A percentile compares a stretch with the other conserved stretches of the same genome.
phyloP scores from a whole-genome alignment of 2,888 invertebrate genomes.

The Drosophila niveifrons region DNA sequence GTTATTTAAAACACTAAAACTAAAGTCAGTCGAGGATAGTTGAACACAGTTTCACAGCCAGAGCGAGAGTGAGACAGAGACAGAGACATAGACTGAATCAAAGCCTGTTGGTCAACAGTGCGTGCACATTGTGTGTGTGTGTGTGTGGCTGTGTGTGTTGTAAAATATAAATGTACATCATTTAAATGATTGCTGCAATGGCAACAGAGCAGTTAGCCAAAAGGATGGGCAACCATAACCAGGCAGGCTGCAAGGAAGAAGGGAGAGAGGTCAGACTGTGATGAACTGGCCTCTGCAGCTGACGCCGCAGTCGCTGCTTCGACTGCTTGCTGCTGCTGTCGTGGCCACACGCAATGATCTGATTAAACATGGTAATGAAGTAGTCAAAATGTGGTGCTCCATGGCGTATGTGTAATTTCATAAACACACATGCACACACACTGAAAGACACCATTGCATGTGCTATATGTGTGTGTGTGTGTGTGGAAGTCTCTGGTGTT shows the following conservation, averaged over 20 bases:
- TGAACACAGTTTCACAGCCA: slow-evolving; percentile 17
- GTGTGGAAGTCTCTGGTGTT: slow-evolving; percentile 44
- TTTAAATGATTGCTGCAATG: slow-evolving; percentile 76
- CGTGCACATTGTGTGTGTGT: slow-evolving; percentile 9
- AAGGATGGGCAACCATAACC: not conserved
- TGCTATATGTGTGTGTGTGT: slow-evolving; percentile 9
- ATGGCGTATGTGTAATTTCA: slow-evolving; percentile 78
- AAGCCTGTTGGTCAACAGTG: slow-evolving; percentile 16
- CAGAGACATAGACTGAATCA: not conserved
- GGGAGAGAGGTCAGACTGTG: slow-evolving; percentile 54
- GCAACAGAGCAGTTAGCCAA: slow-evolving; percentile 3
- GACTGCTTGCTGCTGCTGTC: slow-evolving; percentile 51
- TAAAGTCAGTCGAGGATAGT: slow-evolving; percentile 54
- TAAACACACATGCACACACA: slow-evolving; percentile 39
- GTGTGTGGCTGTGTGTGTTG: slow-evolving; percentile 45
- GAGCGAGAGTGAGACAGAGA: slow-evolving; percentile 13
- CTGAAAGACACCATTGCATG: not conserved
- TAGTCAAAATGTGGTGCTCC: slow-evolving; percentile 82
- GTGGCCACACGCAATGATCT: slow-evolving; percentile 78
- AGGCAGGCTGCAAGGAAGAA: not conserved
- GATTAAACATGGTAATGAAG: slow-evolving; percentile 83
- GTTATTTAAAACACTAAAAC: slow-evolving; percentile 80
- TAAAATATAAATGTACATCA: slow-evolving; percentile 78
- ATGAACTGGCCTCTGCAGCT: slow-evolving; percentile 73
- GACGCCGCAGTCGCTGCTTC: slow-evolving; percentile 46